These are phyloP conservation scores for Temnothorax nylanderi DNA, from an alignment of 1,140 invertebrate species.

Conservation along the genomic window DNA sequence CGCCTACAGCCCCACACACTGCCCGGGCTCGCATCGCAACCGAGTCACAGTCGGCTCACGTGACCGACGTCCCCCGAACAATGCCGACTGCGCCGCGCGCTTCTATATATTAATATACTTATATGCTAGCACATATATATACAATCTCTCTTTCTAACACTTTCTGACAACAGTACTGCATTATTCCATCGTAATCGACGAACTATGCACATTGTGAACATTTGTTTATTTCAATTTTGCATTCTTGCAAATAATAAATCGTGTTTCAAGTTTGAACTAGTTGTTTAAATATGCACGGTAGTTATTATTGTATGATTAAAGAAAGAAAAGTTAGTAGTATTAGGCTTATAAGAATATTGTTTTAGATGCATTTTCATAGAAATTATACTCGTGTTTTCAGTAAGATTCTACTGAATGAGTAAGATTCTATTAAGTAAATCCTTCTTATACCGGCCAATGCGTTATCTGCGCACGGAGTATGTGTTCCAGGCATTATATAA, in stretches of 20 bases:
- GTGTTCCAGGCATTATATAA: too few species aligned
- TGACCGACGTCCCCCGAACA: too few species aligned
- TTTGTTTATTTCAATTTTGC: constrained; percentile 34
- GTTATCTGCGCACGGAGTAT: constrained; percentile 33
- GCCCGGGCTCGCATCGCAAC: too few species aligned
- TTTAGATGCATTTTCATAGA: constrained; percentile 25
- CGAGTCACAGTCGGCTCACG: too few species aligned
- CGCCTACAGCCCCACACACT: too few species aligned
- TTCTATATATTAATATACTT: too few species aligned
- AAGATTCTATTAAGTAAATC: too few species aligned
- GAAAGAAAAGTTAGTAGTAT: not conserved
- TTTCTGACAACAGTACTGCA: not conserved
- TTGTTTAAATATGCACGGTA: constrained; percentile 47
- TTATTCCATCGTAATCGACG: constrained; percentile 21
- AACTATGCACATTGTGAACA: constrained; percentile 18
- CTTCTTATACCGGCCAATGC: constrained; percentile 14
- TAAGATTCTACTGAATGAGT: constrained; percentile 17
- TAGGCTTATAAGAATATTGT: constrained; percentile 25
- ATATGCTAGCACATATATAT: too few species aligned
- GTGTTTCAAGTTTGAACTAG: not conserved
- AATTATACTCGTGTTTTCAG: constrained; percentile 31
- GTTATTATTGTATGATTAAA: constrained; percentile 16
- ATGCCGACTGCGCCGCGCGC: too few species aligned
- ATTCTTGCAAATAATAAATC: constrained; percentile 26
- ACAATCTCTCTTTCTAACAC: too few species aligned